Evolutionary conservation across 2,797 vertebrate species (phyloP).

Genomic region (Dromococcyx pavoninus): DNA sequence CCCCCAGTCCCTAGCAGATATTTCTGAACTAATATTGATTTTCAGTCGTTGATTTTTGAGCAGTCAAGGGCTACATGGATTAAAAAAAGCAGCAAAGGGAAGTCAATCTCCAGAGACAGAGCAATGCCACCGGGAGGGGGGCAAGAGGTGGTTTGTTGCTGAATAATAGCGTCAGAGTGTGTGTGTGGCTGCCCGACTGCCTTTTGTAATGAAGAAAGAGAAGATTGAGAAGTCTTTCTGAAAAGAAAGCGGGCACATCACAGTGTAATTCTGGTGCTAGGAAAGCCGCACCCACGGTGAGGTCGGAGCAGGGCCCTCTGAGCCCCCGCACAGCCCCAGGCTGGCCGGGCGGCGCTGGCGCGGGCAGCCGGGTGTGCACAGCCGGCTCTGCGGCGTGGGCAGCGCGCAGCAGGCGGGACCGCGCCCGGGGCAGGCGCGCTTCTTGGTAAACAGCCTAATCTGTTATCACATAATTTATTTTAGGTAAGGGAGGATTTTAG

Average conservation of each 20-base stretch:
- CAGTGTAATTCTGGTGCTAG: rapidly evolving
- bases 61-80: not conserved
- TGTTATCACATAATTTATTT: slow-evolving; percentile 26
- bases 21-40: not conserved
- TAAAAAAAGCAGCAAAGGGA: not conserved
- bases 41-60: not conserved
- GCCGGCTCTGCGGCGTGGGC: not conserved
- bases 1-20: not conserved
- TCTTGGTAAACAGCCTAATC: not conserved
- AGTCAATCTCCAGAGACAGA: not conserved
- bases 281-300: rapidly evolving
- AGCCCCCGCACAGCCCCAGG: not conserved
- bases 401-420: rapidly evolving
- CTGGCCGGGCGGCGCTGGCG: no score
- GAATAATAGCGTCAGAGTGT: rapidly evolving
- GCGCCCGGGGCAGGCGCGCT: not conserved
- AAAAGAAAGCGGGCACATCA: rapidly evolving
- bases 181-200: not conserved
- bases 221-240: rapidly evolving
- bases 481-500: slow-evolving; percentile 18
- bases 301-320: not conserved
- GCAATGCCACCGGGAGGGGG: rapidly evolving
- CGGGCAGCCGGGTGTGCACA: no score
- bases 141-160: not conserved
- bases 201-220: not conserved